These are phyloP conservation scores for Dryas iulia DNA, from an alignment of 1,140 invertebrate species.

Conservation along the genomic window DNA sequence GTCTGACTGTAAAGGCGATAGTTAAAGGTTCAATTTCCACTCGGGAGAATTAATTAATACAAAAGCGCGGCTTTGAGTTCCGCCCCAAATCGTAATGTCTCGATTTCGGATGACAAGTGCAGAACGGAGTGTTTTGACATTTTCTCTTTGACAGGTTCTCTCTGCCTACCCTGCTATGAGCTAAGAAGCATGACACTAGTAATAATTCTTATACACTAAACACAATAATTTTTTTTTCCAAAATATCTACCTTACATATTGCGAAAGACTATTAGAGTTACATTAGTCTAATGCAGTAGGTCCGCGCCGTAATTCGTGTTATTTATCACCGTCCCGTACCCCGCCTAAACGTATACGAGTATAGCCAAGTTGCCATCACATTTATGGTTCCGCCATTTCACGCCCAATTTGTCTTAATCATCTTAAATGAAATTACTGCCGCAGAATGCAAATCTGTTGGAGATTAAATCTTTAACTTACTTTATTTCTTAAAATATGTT, in stretches of 20 bases:
- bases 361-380: slow-evolving; percentile 13
- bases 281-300: slow-evolving; percentile 18
- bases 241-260: not conserved
- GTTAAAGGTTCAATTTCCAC: too few species aligned
- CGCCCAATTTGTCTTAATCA: slow-evolving; percentile 45
- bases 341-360: slow-evolving; percentile 7
- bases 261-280: not conserved
- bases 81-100: too few species aligned
- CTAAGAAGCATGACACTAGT: too few species aligned
- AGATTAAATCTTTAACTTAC: not conserved
- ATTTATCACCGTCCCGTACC: slow-evolving; percentile 10
- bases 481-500: not conserved
- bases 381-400: slow-evolving; percentile 33
- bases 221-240: not conserved
- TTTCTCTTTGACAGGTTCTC: too few species aligned
- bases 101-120: too few species aligned
- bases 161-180: too few species aligned
- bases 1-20: too few species aligned
- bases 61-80: too few species aligned
- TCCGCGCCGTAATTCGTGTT: slow-evolving; percentile 6
- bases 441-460: not conserved
- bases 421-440: slow-evolving; percentile 28
- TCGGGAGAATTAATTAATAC: too few species aligned
- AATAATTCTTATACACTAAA: too few species aligned
- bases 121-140: too few species aligned